Evolutionary conservation across 2,113 vertebrate species (phyloP).

Genomic region (Carettochelys insculpta): DNA sequence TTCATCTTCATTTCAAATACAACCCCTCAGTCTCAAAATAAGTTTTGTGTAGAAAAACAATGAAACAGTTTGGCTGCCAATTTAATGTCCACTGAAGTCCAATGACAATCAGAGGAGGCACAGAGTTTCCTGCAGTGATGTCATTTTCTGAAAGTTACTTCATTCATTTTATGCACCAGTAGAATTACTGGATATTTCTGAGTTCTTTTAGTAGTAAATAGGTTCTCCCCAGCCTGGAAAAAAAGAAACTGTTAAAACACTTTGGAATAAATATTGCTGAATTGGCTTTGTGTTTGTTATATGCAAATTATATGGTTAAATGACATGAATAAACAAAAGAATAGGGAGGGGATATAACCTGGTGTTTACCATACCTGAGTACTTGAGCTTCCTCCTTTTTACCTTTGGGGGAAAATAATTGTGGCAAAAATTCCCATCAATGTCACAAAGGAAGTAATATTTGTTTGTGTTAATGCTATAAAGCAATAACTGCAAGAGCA

Average conservation of each 20-base stretch:
- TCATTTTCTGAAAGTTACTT: neutral
- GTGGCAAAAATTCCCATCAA: neutral
- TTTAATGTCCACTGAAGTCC: neutral
- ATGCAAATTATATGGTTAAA: neutral
- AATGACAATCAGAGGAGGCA: no score
- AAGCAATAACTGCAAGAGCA: neutral
- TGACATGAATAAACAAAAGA: constrained; percentile 25
- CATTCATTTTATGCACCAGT: neutral
- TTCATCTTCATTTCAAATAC: neutral
- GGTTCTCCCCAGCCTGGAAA: neutral
- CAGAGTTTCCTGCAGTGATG: neutral
- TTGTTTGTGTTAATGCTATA: neutral
- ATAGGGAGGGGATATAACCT: neutral
- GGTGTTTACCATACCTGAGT: neutral
- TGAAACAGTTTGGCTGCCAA: neutral
- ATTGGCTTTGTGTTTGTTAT: neutral
- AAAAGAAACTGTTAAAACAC: constrained; percentile 8
- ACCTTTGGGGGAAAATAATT: neutral
- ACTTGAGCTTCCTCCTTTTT: neutral
- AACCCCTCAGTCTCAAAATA: neutral
- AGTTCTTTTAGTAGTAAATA: constrained; percentile 20
- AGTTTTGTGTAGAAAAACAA: neutral
- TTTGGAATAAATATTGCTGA: constrained; percentile 25
- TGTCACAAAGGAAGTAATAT: neutral
- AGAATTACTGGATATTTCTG: constrained; percentile 29